Conservation (phyloP, 1,140 invertebrate species). For the Liolophura sinensis region DNA sequence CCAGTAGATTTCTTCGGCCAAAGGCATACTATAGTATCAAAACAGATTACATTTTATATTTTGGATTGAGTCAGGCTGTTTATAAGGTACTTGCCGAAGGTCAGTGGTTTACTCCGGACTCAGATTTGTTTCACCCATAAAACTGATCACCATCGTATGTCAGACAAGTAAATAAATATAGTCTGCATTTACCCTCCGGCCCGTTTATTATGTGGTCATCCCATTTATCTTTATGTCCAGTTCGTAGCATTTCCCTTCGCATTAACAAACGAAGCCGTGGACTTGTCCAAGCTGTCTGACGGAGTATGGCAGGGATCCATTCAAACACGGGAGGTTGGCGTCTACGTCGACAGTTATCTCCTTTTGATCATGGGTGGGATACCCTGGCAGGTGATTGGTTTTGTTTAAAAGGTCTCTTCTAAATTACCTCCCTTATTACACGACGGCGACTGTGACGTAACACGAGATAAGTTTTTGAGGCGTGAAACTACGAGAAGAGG, state of each 20-base stretch:
- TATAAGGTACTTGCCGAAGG: no score
- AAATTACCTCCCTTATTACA: no score
- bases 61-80: no score
- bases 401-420: no score
- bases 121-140: no score
- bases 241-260: slow-evolving; percentile 3
- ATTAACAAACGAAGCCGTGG: slow-evolving; percentile 3
- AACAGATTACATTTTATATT: no score
- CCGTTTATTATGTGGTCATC: background rate
- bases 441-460: no score
- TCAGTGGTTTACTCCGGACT: no score
- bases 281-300: background rate
- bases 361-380: slow-evolving; percentile 12
- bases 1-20: no score
- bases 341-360: slow-evolving; percentile 5
- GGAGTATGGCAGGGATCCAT: background rate
- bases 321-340: background rate
- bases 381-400: slow-evolving; percentile 12
- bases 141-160: background rate
- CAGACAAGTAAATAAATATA: background rate
- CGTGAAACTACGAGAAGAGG: no score
- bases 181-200: background rate
- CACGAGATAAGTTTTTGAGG: no score
- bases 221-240: background rate
- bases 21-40: no score